Percentiles rank a stretch among this genome's conserved stretches.
Conservation (phyloP, 2,888 invertebrate genomes). For the Drosophila borealis region DNA sequence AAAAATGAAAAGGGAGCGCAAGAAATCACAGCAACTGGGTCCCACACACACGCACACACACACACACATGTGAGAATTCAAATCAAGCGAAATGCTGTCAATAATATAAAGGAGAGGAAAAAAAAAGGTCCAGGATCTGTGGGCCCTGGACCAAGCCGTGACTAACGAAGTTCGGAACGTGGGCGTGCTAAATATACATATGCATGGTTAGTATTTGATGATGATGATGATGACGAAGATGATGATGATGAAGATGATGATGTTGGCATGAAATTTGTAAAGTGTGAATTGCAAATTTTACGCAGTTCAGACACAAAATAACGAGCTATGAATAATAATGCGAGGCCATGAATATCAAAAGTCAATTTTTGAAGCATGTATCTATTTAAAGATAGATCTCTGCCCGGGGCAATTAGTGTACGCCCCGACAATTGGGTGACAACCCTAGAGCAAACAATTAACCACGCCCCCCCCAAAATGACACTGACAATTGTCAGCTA, state of each 20-base stretch:
- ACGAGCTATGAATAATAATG: slow-evolving; percentile 82
- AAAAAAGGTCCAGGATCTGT: slow-evolving; percentile 22
- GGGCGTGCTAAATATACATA: slow-evolving; percentile 46
- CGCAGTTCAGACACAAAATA: slow-evolving; percentile 53
- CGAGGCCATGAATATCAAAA: slow-evolving; percentile 19
- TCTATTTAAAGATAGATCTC: too few relatives aligned
- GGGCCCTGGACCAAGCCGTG: slow-evolving; percentile 49
- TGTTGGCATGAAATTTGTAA: slow-evolving; percentile 70
- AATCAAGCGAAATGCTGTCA: slow-evolving; percentile 80
- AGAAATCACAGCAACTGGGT: slow-evolving; percentile 75
- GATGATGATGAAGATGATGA: slow-evolving; percentile 5
- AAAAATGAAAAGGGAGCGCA: slow-evolving; percentile 34
- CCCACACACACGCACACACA: slow-evolving; percentile 34
- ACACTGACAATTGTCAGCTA: slow-evolving; percentile 58
- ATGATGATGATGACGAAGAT: slow-evolving; percentile 1
- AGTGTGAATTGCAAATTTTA: slow-evolving; percentile 82
- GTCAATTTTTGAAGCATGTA: neutral
- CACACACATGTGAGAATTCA: slow-evolving; percentile 70
- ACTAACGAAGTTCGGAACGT: slow-evolving; percentile 75
- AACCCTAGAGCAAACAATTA: slow-evolving; percentile 22
- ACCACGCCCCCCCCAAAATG: slow-evolving; percentile 33
- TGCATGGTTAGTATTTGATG: slow-evolving; percentile 9
- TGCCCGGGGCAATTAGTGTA: too few relatives aligned
- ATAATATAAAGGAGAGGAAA: slow-evolving; percentile 61
- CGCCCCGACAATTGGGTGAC: slow-evolving; percentile 8